Conservation (phyloP, 1,140 invertebrate species). For the Oedothorax gibbosus region DNA sequence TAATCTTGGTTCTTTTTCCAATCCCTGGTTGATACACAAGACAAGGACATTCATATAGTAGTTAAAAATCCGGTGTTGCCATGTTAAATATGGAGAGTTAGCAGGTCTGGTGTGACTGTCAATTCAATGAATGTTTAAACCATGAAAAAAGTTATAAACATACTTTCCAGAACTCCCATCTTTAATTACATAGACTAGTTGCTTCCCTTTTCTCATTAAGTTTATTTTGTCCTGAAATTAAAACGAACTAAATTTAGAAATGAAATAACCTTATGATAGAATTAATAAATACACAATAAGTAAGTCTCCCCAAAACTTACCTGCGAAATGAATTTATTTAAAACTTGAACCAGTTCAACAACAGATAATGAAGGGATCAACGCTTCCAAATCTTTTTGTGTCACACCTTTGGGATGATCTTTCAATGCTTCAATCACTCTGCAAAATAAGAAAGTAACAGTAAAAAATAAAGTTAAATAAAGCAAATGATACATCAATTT, state of each 20-base stretch:
- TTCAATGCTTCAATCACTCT: conserved; percentile 1
- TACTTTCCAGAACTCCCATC: conserved; percentile 73
- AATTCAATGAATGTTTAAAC: background rate
- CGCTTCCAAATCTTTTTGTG: background rate
- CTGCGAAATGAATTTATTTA: conserved; percentile 8
- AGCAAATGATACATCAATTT: background rate
- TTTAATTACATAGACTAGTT: conserved; percentile 81
- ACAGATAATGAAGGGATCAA: conserved; percentile 5
- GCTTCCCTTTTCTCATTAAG: conserved; percentile 74
- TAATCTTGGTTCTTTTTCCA: no score
- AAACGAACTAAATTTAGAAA: background rate
- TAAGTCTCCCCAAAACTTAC: background rate
- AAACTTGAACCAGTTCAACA: conserved; percentile 4
- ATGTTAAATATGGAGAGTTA: no score
- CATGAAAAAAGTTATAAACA: conserved; percentile 60
- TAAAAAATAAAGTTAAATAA: background rate
- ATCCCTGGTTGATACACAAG: no score
- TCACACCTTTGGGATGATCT: background rate
- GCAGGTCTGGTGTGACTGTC: no score
- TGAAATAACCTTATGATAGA: background rate
- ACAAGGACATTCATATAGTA: no score
- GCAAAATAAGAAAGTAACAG: background rate
- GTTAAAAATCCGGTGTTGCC: no score
- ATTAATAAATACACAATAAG: no score
- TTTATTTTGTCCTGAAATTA: conserved; percentile 71